Evolutionary conservation across 1,140 invertebrate genomes (phyloP).

Genomic region (Drosophila ambigua): DNA sequence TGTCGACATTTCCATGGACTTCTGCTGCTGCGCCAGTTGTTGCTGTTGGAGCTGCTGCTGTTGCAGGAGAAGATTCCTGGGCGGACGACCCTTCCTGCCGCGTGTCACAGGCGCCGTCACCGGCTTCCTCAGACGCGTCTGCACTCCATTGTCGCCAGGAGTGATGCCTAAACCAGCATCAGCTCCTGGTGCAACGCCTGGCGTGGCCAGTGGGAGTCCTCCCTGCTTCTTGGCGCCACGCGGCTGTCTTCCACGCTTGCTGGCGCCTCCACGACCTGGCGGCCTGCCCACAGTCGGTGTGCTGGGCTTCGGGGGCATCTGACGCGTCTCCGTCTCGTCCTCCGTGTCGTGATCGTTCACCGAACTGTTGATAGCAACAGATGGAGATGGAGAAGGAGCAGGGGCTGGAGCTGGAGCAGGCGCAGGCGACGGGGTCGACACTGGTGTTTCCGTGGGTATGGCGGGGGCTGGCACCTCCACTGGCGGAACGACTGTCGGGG

Average conservation of each 20-base stretch:
- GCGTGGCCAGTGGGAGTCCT: slow-evolving; percentile 41
- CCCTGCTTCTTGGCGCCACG: slow-evolving; percentile 72
- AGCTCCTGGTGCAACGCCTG: slow-evolving; percentile 12
- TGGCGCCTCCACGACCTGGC: slow-evolving; percentile 55
- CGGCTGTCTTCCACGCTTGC: slow-evolving; percentile 75
- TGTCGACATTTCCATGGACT: slow-evolving; percentile 22
- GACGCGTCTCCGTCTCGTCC: slow-evolving; percentile 76
- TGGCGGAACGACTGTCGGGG: slow-evolving; percentile 35
- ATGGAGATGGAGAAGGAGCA: too few relatives aligned
- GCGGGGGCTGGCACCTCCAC: slow-evolving; percentile 1
- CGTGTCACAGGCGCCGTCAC: slow-evolving; percentile 56
- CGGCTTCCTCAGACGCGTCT: slow-evolving; percentile 70
- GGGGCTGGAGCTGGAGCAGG: too few relatives aligned
- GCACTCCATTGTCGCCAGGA: slow-evolving; percentile 66
- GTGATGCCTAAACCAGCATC: slow-evolving; percentile 28
- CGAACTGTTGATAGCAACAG: slow-evolving; percentile 19
- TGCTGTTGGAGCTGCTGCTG: slow-evolving; percentile 71
- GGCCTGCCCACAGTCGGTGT: slow-evolving; percentile 60
- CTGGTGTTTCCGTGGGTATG: not conserved
- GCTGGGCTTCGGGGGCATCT: slow-evolving; percentile 38
- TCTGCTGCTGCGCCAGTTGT: slow-evolving; percentile 51
- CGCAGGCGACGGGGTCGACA: slow-evolving; percentile 1
- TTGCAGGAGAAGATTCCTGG: slow-evolving; percentile 64
- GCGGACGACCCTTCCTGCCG: slow-evolving; percentile 75
- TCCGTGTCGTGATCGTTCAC: slow-evolving; percentile 76